phyloP scores from a whole-genome alignment of 2,113 vertebrate genomes.

The Nymphicus hollandicus region DNA sequence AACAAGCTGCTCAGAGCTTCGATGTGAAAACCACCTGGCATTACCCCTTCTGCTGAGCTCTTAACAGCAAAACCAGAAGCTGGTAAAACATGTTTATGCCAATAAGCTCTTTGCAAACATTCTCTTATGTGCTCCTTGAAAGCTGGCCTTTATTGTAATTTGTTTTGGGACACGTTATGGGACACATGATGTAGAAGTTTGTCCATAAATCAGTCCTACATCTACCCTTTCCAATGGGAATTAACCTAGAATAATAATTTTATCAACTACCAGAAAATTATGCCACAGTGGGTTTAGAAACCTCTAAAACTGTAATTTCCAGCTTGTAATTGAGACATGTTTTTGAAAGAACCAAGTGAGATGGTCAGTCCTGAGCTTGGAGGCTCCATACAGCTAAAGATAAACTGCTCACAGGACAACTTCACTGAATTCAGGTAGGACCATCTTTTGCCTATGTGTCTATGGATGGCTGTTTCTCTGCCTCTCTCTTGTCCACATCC shows the following conservation, averaged over 20 bases:
- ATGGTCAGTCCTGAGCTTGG: not conserved
- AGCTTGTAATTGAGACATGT: not conserved
- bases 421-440: not conserved
- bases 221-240: not conserved
- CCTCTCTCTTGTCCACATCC: not conserved
- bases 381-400: not conserved
- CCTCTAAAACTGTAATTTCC: not conserved
- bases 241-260: not conserved
- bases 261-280: not conserved
- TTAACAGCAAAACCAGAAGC: conserved; percentile 17
- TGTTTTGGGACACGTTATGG: not conserved
- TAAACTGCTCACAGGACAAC: not conserved
- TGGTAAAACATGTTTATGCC: conserved; percentile 28
- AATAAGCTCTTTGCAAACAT: not conserved
- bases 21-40: conserved; percentile 23
- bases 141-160: not conserved
- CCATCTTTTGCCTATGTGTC: not conserved
- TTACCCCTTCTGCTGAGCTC: conserved; percentile 30
- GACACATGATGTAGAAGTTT: not conserved
- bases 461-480: not conserved
- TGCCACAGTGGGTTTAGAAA: not conserved
- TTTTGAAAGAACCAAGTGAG: not conserved
- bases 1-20: conserved; percentile 17
- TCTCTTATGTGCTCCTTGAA: not conserved
- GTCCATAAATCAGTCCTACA: not conserved